Evolutionary conservation across 2,113 vertebrate genomes (phyloP), one percentile per base, ranked within the genome.

Genomic region (Poeciliopsis retropinna): DNA sequence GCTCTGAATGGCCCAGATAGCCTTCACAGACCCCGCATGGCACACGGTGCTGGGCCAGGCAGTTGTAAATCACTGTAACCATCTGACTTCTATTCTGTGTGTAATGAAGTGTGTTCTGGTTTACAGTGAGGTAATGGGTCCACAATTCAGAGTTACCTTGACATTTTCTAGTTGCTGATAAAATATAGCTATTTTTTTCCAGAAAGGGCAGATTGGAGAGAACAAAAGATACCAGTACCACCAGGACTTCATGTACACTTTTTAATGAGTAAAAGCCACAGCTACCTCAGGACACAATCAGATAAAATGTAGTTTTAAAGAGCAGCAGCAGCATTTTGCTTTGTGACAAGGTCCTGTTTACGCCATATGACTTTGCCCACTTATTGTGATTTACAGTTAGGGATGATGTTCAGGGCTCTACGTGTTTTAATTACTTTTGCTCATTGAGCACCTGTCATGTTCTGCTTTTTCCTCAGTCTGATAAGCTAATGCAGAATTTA

Each of bases 1-100:
- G 83, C 80, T 83, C 85, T 88, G 92, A 92, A 93, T 88, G 86
- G 89, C 77, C 70, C 85, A 57, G 86, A 89, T 92, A 93, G 91
- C 92, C 92, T 93, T 93, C 90, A 87, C 54, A 39, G 72, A 72
- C 65, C 68, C 22, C 80, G 82, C 79, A 72, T 81, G 87, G 78
- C 86, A 75, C 34, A 72, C 72, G 17, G 70, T 37, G 66, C 76
- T 68, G 66, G 44, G 75, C 62, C 76, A 60, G 73, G 76, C 4
- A 17, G 75, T 73, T 66, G 91, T 92, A 88, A 85, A 89, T 93
- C 87, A 92, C 77, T 4, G 44, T 74, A 72, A 17, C 39, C 37
- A 54, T 34, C 75, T 63, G 39, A 75, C 82, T 63, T 70, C 75
- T 71, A 72, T 76, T 83, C 82, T 78, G 71, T 39, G 51, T 60